Percentiles rank a stretch among this genome's conserved stretches.
phyloP scores from a whole-genome alignment of 2,113 vertebrate genomes.

The Tursiops truncatus region DNA sequence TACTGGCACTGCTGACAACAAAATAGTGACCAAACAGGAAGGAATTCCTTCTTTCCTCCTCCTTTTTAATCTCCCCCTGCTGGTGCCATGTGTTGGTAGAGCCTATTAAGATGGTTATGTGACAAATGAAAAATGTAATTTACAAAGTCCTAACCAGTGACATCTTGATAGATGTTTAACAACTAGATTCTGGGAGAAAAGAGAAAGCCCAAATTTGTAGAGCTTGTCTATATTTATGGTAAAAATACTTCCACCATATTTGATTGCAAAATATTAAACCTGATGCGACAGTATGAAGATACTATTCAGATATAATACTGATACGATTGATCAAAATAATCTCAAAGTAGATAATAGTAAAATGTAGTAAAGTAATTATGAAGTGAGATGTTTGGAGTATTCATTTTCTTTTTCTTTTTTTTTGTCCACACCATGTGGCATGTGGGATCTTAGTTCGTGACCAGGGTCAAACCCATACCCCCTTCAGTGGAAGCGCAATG shows the following conservation, averaged over 20 bases:
- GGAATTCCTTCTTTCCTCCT: background rate
- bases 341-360: background rate
- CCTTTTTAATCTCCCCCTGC: background rate
- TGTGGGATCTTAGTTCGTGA: too few relatives aligned
- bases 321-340: background rate
- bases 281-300: background rate
- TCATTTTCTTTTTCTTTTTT: background rate
- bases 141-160: background rate
- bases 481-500: too few relatives aligned
- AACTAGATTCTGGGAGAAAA: background rate
- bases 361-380: background rate
- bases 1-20: background rate
- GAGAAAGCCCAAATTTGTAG: background rate
- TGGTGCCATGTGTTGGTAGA: background rate
- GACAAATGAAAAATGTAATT: background rate
- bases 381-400: background rate
- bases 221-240: background rate
- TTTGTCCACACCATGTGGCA: too few relatives aligned
- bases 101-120: background rate
- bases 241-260: background rate
- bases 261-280: background rate
- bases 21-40: background rate
- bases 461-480: too few relatives aligned
- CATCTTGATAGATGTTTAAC: background rate
- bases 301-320: background rate